Base-by-base conservation (phyloP, 2,888 invertebrate species). In the Nomada lathburiana region DNA sequence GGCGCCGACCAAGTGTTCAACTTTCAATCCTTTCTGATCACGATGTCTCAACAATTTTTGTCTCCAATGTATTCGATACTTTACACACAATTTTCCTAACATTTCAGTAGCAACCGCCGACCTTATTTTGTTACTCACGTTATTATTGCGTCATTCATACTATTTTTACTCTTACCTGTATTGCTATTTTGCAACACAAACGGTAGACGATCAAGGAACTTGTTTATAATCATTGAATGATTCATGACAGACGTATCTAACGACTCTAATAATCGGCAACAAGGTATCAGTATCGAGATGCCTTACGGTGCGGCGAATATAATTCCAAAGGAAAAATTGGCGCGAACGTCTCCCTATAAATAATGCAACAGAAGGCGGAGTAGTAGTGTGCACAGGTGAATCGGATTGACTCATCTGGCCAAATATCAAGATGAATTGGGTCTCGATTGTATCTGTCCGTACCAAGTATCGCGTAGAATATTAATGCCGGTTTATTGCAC, bases 391-490 rank as follows among this genome's bases (percentile, higher is more conserved):
- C 42, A 72, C 78, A 69, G 68, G 74, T 63, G 60, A 76, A 60
- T 74, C 71, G 68, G 55, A 82, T 78, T 76, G 78, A 76, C 63
- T 85, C 76, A 76, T 74, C 78, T 78, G 82, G 69, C 80, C 69
- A 80, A 78, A 86, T 78, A 85, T 71, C 81, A 59, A 75, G 78
- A 80, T 75, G 79, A 87, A 85, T 85, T 70, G 71, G 81, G 77
- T 79, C 72, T 76, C 76, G 85, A 83, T 85, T 70, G 65, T 87
- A 87, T 87, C 81, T 73, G 71, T 13, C n/a, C 72, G 59, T 71
- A 75, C 74, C 23, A 79, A 75, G 76, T 79, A 59, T 59, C 52
- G 42, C 64, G 47, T 47, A 68, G 87, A 85, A 87, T 87, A 85
- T 87, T 87, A 83, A 87, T 74, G 69, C 42, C 44, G 52, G 42